These are phyloP conservation scores for Nebria brevicollis DNA, from an alignment of 2,888 invertebrate genomes.

Conservation along the genomic window DNA sequence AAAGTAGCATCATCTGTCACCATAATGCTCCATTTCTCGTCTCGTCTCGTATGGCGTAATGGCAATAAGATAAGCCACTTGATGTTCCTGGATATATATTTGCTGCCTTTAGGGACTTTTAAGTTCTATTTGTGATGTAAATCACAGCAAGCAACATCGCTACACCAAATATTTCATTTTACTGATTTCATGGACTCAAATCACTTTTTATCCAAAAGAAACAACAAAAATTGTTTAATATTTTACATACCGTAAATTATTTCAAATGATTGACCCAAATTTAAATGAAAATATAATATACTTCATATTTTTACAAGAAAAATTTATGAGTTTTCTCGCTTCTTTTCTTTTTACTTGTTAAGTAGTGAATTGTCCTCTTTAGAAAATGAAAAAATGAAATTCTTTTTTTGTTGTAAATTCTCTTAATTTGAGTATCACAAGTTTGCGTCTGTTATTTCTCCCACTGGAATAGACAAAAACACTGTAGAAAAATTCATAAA, in stretches of 20 bases:
- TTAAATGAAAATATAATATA: too few species aligned
- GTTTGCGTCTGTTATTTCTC: constrained; percentile 30
- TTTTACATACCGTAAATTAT: neutral
- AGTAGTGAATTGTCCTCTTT: neutral
- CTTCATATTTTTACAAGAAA: too few species aligned
- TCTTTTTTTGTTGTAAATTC: neutral
- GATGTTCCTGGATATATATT: constrained; percentile 32
- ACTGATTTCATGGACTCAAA: neutral
- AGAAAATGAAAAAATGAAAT: neutral
- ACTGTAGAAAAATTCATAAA: constrained; percentile 33
- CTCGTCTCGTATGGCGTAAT: constrained; percentile 15
- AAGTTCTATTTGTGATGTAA: constrained; percentile 33
- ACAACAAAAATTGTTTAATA: neutral
- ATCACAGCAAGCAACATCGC: constrained; percentile 33
- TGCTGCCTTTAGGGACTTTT: constrained; percentile 34
- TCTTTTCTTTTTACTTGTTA: too few species aligned
- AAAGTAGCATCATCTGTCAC: constrained; percentile 28
- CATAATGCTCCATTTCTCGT: constrained; percentile 8
- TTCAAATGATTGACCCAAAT: too few species aligned
- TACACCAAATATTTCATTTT: constrained; percentile 23
- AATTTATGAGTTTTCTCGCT: too few species aligned
- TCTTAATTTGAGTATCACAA: constrained; percentile 19
- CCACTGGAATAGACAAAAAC: constrained; percentile 2
- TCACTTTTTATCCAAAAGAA: neutral
- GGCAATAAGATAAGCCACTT: constrained; percentile 42